Evolutionary conservation across 2,797 vertebrate genomes (phyloP).

Genomic region (Bovichtus variegatus): DNA sequence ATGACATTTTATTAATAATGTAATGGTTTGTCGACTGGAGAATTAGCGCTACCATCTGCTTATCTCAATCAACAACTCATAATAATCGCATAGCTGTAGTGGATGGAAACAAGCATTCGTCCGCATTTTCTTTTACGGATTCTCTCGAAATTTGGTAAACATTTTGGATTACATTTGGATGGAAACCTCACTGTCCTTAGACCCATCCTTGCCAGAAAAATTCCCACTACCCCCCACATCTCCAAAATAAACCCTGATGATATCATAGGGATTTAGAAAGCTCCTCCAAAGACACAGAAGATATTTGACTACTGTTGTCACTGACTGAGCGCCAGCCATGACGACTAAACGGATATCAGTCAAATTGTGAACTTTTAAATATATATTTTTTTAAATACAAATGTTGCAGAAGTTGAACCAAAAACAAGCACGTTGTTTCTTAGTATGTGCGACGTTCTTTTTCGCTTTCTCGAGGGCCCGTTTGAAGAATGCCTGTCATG

Average conservation of each 20-base stretch:
- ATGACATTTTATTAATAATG: too few species aligned
- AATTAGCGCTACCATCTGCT: too few species aligned
- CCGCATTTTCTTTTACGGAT: too few species aligned
- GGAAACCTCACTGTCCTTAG: too few species aligned
- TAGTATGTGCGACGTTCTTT: background rate
- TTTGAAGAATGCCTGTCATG: conserved; percentile 48
- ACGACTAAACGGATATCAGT: background rate
- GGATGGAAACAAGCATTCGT: too few species aligned
- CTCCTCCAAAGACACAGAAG: background rate
- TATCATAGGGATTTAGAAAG: background rate
- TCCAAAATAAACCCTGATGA: background rate
- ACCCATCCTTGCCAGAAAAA: background rate
- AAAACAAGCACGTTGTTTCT: background rate
- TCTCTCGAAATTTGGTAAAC: too few species aligned
- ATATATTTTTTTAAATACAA: background rate
- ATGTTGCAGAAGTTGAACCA: background rate
- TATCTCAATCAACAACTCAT: too few species aligned
- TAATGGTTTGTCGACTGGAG: too few species aligned
- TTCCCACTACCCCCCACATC: background rate
- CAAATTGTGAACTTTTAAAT: background rate
- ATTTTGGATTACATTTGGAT: too few species aligned
- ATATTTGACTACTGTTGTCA: background rate
- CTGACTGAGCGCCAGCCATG: background rate
- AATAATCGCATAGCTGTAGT: too few species aligned
- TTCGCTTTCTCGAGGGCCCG: conserved; percentile 3